Base-by-base conservation (phyloP, 2,797 vertebrate species). In the Artibeus jamaicensis region DNA sequence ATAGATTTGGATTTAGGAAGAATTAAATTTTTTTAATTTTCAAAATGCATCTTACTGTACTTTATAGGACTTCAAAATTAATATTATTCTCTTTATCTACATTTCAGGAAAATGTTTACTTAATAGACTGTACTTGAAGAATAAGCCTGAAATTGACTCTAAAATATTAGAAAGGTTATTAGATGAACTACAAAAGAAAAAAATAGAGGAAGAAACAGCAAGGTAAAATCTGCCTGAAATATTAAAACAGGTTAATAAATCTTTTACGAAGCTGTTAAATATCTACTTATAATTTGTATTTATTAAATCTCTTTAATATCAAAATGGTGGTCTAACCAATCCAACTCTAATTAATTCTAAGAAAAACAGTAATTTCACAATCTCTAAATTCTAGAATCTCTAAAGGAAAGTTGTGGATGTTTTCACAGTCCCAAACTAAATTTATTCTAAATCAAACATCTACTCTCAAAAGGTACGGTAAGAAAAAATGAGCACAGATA, bases 61-160 rank as follows among this genome's bases (percentile, higher is more conserved):
- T 91, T 92, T 89, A 83, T 89, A 79, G 4, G 94, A 29, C 87
- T 88, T 82, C 9, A 86, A 93, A 96, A 77, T 96, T 96, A 86
- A 96, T 48, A 87, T 74, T 93, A 83, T 59, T 96, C 19, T 95
- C 59, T 97, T 53, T 96, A 59, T 97, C 46, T 98, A 5, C 95
- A 88, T 97, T 98, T 90, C 97, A 99, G 99, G 98, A 98, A 98
- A 85, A 86, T 98, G 77, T 97, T 96, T 99, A 96, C 92, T 99
- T 57, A 98, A 9, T 88, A 99, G 99, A 98, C 39, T 99, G n/a
- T 99, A 99, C 93, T 97, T 99, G 96, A 81, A 95, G 96, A 99
- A 99, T 97, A 99, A 98, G 97, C 93, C 98, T 93, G 98, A 98
- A n/a, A 96, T 99, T 96, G 97, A 99, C 93, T 74, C 95, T 37